Evolutionary conservation across 2,888 invertebrate species (phyloP).

Genomic region (Itoplectis maculator): DNA sequence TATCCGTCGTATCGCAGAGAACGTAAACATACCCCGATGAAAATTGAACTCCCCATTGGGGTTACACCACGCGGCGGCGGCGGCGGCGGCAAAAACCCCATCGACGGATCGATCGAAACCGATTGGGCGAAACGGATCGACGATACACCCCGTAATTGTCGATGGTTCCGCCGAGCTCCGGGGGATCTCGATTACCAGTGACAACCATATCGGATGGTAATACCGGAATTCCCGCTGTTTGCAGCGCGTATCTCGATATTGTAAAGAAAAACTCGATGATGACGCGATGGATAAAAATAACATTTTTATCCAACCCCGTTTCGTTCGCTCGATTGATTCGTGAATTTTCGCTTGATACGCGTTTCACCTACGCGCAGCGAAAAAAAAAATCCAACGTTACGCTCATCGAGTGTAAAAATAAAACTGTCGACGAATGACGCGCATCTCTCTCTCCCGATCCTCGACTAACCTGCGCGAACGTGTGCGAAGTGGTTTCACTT

Average conservation of each 20-base stretch:
- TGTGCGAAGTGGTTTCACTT: not conserved
- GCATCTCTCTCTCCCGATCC: too few relatives aligned
- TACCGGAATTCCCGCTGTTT: not conserved
- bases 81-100: slow-evolving; percentile 8
- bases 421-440: too few relatives aligned
- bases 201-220: not conserved
- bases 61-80: not conserved
- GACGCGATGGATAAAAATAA: not conserved
- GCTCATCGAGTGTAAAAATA: too few relatives aligned
- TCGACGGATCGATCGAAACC: not conserved
- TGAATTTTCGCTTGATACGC: not conserved
- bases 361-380: too few relatives aligned
- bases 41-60: not conserved
- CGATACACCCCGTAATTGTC: slow-evolving; percentile 18
- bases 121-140: not conserved
- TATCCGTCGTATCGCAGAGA: not conserved
- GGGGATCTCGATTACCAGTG: slow-evolving; percentile 12
- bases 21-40: not conserved
- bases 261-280: not conserved
- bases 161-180: not conserved
- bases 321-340: not conserved
- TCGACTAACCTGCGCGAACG: not conserved
- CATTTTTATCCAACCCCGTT: not conserved
- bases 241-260: not conserved
- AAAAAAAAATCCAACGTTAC: too few relatives aligned